These are phyloP conservation scores for Drosophila burlai DNA, from an alignment of 1,140 invertebrate genomes.

Conservation along the genomic window DNA sequence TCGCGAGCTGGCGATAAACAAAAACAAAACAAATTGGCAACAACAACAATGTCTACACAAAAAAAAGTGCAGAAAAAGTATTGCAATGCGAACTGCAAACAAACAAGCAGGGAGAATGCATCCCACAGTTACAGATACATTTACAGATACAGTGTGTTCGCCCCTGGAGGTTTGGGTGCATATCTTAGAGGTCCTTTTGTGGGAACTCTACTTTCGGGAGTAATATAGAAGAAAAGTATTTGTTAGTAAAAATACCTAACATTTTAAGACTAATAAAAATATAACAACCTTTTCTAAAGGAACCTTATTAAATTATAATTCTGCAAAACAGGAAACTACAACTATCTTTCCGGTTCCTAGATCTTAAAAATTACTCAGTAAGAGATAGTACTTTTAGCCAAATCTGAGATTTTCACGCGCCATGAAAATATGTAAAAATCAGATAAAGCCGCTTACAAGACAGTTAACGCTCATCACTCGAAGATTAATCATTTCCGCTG, in stretches of 20 bases:
- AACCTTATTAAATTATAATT: neutral
- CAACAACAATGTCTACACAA: slow-evolving; percentile 30
- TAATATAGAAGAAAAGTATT: neutral
- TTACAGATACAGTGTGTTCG: slow-evolving; percentile 28
- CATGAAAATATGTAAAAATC: neutral
- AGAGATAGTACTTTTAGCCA: neutral
- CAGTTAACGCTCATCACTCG: neutral
- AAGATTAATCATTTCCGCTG: slow-evolving; percentile 12
- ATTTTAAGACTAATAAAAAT: neutral
- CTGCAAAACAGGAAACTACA: neutral
- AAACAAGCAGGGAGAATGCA: slow-evolving; percentile 53
- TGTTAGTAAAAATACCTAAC: neutral
- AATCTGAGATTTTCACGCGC: neutral
- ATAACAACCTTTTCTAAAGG: neutral
- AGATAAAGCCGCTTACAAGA: slow-evolving; percentile 1
- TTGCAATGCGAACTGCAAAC: slow-evolving; percentile 39
- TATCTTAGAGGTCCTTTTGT: neutral
- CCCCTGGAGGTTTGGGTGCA: neutral
- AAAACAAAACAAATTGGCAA: slow-evolving; percentile 48
- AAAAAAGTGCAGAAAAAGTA: slow-evolving; percentile 18
- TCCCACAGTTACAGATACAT: slow-evolving; percentile 32
- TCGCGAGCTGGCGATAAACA: slow-evolving; percentile 64
- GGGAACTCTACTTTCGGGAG: neutral
- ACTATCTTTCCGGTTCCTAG: neutral
- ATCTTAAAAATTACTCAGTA: neutral